Evolutionary conservation across 1,140 invertebrate genomes (phyloP).

Genomic region (Ylistrum balloti): DNA sequence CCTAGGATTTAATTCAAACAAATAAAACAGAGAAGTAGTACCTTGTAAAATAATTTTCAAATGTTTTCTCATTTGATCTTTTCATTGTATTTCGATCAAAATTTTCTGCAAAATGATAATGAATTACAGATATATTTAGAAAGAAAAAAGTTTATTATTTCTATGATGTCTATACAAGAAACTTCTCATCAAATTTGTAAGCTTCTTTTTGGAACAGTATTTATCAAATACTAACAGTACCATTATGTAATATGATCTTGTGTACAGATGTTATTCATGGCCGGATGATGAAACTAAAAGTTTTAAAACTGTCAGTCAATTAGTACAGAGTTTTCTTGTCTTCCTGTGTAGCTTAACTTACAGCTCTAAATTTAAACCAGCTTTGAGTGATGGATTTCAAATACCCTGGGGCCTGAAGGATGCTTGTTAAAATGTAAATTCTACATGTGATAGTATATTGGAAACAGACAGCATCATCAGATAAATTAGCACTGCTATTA

Average conservation of each 20-base stretch:
- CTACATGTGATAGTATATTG: conserved; percentile 1
- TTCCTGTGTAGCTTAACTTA: background rate
- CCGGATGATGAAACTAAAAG: background rate
- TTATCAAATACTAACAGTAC: background rate
- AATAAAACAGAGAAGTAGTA: too few species aligned
- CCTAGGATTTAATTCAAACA: too few species aligned
- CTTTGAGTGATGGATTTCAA: conserved; percentile 5
- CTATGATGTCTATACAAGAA: too few species aligned
- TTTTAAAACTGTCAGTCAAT: background rate
- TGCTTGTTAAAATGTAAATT: background rate
- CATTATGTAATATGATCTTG: background rate
- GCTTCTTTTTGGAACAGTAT: background rate
- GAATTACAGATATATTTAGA: background rate
- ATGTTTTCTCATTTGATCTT: background rate
- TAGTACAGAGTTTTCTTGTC: background rate
- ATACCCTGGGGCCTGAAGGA: background rate
- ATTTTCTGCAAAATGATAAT: background rate
- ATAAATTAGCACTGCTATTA: background rate
- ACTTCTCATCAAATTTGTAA: background rate
- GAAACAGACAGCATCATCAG: background rate
- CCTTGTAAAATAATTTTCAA: too few species aligned
- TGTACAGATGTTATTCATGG: background rate
- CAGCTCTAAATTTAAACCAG: conserved; percentile 14
- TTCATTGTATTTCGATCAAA: background rate
- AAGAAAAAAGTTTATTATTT: too few species aligned